Base-by-base conservation (phyloP, 2,113 vertebrate genomes). In the Etheostoma spectabile region DNA sequence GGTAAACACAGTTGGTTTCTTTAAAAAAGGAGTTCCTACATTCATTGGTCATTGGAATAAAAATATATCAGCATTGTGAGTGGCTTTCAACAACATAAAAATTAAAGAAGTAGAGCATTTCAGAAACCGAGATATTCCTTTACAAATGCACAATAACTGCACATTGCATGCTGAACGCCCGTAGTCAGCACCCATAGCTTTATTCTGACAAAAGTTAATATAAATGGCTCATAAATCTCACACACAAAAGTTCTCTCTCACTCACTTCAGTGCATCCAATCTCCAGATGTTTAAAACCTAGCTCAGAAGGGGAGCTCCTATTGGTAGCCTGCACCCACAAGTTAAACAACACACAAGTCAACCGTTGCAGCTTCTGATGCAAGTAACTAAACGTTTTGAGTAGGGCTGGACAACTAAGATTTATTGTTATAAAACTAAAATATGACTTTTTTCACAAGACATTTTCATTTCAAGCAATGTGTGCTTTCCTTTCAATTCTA, bases 171-270 rank as follows among this genome's bases (percentile, higher is more conserved):
- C 48, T 79, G 42, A 4, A 61, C 3, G 2, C 81, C 30, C 2
- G 7, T 2, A 22, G 21, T 75, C 74, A 59, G 51, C 21, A 0
- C 24, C 59, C 0, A 14, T n/a, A 63, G 71, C 59, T 57, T 61
- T 16, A 12, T 53, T 60, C 71, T 59, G 61, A 77, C 64, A 52
- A 84, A 84, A 57, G 70, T 83, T 71, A 78, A 38, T 33, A 14
- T 59, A 57, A 79, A 78, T 63, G 62, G n/a, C 63, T 86, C 62
- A 68, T 87, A 67, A 88, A 89, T 86, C 59, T 74, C 85, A 42
- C 52, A 82, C 22, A 64, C 5, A 66, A 69, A 13, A 24, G 15
- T 24, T 77, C 13, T 18, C 21, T 63, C 48, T 77, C 13, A 8
- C 19, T 65, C 66, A 62, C 35, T 61, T 75, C 53, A 84, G n/a